Percentiles rank a stretch among this genome's conserved stretches.
Conservation (phyloP, 2,888 invertebrate genomes). For the Crematogaster levior region DNA sequence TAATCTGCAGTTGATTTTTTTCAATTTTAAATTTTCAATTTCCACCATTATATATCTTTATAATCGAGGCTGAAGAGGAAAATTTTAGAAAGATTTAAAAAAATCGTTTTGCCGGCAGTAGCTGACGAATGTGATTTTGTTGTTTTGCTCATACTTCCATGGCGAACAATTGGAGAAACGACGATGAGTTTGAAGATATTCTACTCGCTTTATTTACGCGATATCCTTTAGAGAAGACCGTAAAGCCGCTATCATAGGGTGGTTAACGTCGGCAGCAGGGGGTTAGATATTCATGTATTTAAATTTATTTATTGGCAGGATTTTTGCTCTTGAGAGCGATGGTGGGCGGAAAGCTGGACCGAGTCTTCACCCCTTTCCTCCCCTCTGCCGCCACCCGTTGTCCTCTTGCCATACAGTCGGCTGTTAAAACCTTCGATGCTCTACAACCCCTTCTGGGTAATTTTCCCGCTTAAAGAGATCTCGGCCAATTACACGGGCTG, state of each 20-base stretch:
- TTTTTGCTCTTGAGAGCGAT: conserved; percentile 78
- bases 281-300: conserved; percentile 84
- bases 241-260: conserved; percentile 67
- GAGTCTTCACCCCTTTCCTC: conserved; percentile 25
- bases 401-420: conserved; percentile 61
- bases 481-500: conserved; percentile 84
- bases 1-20: no score
- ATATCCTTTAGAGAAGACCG: conserved; percentile 66
- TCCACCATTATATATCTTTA: neutral
- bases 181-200: conserved; percentile 7
- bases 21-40: neutral
- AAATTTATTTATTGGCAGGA: conserved; percentile 85
- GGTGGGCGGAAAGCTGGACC: conserved; percentile 57
- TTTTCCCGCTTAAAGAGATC: conserved; percentile 85
- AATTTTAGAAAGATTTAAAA: neutral
- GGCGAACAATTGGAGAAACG: conserved; percentile 11
- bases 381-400: conserved; percentile 16
- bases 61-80: neutral
- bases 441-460: conserved; percentile 83
- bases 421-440: conserved; percentile 75
- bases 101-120: neutral
- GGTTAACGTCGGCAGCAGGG: conserved; percentile 58
- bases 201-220: conserved; percentile 26
- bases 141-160: neutral
- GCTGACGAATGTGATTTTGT: neutral